Percentiles rank a stretch among this genome's conserved stretches.
Conservation (phyloP, 2,113 vertebrate genomes). For the Panthera tigris region DNA sequence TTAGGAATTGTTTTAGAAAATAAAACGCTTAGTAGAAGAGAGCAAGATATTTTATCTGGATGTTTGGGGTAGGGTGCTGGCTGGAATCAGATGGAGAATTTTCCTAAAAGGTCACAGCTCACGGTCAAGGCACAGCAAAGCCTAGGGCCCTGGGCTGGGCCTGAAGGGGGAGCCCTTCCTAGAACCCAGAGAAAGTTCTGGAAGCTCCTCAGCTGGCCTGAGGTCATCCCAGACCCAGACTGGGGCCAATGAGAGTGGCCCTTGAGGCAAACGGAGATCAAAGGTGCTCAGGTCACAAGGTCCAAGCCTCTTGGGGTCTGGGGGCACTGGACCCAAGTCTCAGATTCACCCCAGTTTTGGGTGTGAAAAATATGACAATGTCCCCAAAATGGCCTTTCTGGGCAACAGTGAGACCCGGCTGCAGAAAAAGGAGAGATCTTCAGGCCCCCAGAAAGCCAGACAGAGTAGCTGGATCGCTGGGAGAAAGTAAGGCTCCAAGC, state of each 20-base stretch:
- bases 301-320: background rate
- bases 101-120: background rate
- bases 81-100: background rate
- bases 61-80: fast-evolving
- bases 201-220: background rate
- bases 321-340: background rate
- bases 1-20: fast-evolving
- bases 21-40: background rate
- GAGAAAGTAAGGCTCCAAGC: fast-evolving
- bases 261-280: background rate
- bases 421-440: background rate
- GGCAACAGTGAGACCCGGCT: background rate
- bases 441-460: fast-evolving
- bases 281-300: background rate
- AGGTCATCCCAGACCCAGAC: background rate
- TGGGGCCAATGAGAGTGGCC: background rate
- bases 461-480: fast-evolving
- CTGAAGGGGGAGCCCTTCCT: background rate
- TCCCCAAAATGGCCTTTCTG: background rate
- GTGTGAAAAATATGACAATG: background rate
- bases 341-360: background rate
- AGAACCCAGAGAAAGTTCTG: background rate
- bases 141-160: background rate
- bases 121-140: background rate
- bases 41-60: background rate